These are phyloP conservation scores for Chaenodraco wilsoni DNA, from an alignment of 2,797 vertebrate species.

Conservation along the genomic window DNA sequence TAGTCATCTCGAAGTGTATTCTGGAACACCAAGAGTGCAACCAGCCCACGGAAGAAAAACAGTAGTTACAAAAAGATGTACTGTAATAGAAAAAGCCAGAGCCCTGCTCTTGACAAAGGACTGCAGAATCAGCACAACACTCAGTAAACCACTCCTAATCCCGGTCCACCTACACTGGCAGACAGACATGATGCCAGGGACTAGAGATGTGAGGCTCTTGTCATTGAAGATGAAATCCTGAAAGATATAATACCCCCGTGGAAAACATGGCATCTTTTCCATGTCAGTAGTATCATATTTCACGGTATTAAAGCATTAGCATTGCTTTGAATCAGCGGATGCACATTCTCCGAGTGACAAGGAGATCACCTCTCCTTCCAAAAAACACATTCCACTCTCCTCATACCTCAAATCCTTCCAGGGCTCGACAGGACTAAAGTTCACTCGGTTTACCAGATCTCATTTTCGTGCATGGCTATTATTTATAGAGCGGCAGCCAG, in stretches of 20 bases:
- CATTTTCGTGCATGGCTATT: conserved; percentile 74
- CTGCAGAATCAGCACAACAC: conserved; percentile 55
- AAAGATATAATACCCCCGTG: conserved; percentile 27
- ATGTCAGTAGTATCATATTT: conserved; percentile 26
- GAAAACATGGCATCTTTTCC: conserved; percentile 14
- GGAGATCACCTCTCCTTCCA: conserved; percentile 59
- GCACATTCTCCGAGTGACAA: conserved; percentile 54
- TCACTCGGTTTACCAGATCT: conserved; percentile 66
- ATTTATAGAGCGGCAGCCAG: conserved; percentile 73
- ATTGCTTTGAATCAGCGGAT: conserved; percentile 51
- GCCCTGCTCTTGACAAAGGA: conserved; percentile 37
- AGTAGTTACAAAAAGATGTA: conserved; percentile 13
- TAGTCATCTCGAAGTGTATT: not conserved
- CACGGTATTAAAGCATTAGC: conserved; percentile 37
- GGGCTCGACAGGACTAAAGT: conserved; percentile 53
- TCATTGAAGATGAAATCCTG: conserved; percentile 33
- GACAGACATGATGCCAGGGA: conserved; percentile 29
- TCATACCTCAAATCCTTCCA: conserved; percentile 67
- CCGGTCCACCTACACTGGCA: conserved; percentile 37
- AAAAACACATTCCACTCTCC: conserved; percentile 76
- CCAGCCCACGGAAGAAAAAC: conserved; percentile 11
- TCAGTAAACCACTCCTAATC: conserved; percentile 39
- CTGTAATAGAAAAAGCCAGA: conserved; percentile 29
- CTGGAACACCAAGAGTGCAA: conserved; percentile 3
- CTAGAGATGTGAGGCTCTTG: conserved; percentile 21